Evolutionary conservation across 64 coral and sea anemone genomes (phyloP).

Genomic region (Cladopsammia gracilis): DNA sequence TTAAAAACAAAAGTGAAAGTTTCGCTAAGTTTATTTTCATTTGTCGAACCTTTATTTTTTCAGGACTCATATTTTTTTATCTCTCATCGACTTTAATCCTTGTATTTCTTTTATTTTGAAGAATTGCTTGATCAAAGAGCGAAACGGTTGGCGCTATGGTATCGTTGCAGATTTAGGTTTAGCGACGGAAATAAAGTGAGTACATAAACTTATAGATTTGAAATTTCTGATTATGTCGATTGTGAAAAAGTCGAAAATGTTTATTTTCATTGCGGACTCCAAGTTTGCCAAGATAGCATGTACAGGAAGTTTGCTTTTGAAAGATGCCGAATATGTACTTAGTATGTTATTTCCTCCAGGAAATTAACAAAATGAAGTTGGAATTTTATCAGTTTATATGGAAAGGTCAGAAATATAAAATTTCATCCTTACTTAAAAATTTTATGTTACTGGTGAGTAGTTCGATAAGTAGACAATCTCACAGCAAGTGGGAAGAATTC

Average conservation of each 20-base stretch:
- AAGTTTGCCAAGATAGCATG: too few species aligned
- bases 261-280: too few species aligned
- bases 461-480: too few species aligned
- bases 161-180: slow-evolving; percentile 90
- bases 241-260: not conserved
- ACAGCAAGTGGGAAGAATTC: too few species aligned
- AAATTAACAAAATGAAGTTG: not conserved
- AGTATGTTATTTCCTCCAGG: not conserved
- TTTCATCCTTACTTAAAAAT: too few species aligned
- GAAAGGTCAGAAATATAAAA: too few species aligned
- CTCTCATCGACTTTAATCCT: too few species aligned
- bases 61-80: not conserved
- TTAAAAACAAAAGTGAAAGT: not conserved
- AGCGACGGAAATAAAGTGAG: slow-evolving; percentile 80
- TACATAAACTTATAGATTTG: not conserved
- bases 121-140: slow-evolving; percentile 91
- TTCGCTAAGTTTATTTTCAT: not conserved
- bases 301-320: too few species aligned
- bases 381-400: too few species aligned
- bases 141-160: slow-evolving; percentile 76
- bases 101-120: slow-evolving; percentile 40
- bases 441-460: too few species aligned
- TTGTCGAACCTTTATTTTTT: not conserved
- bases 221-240: not conserved
- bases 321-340: too few species aligned